These are phyloP conservation scores for Parazoanthus atlanticus DNA, from an alignment of 92 coral and sea anemone genomes.

Conservation along the genomic window DNA sequence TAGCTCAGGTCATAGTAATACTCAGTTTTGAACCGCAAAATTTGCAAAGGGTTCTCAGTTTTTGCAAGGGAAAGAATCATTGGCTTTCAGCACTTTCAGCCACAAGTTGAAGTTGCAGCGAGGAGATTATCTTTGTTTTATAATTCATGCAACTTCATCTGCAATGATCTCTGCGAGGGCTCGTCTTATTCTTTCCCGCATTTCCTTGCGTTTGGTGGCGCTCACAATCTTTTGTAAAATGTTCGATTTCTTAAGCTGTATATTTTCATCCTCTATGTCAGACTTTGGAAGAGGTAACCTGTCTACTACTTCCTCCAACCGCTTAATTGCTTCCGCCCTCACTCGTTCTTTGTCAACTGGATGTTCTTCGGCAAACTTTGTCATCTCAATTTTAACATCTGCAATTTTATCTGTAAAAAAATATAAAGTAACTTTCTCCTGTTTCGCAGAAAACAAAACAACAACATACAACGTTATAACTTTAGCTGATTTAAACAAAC, in stretches of 20 bases:
- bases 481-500: too few relatives aligned
- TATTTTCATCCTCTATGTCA: constrained; percentile 70
- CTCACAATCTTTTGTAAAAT: constrained; percentile 69
- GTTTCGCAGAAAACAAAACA: neutral
- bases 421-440: neutral
- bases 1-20: neutral
- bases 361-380: constrained; percentile 72
- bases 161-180: constrained; percentile 89
- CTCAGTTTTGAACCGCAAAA: neutral
- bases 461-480: neutral
- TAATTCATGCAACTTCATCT: constrained; percentile 70
- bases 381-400: constrained; percentile 79
- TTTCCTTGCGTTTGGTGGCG: constrained; percentile 69
- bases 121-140: neutral
- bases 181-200: constrained; percentile 78
- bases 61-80: neutral
- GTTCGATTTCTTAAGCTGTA: constrained; percentile 74
- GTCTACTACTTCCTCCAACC: constrained; percentile 85
- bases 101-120: neutral
- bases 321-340: constrained; percentile 75
- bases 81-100: neutral
- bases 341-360: constrained; percentile 75
- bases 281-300: constrained; percentile 81
- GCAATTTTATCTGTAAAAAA: constrained; percentile 69
- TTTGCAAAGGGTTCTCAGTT: neutral